Evolutionary conservation across 2,888 invertebrate species (phyloP).

Genomic region (Brenthis hecate): DNA sequence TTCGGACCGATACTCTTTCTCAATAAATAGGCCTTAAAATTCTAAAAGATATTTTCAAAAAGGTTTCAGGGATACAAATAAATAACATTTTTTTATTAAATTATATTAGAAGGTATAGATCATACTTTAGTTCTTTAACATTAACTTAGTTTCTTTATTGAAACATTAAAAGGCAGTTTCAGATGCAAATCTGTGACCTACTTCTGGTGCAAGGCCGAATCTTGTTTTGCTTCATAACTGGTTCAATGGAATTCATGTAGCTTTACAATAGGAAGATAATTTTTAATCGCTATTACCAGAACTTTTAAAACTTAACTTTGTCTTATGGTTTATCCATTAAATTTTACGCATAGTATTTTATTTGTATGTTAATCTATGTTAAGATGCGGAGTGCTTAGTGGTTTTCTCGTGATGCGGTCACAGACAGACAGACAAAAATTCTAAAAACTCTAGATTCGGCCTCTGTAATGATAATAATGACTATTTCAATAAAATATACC

Average conservation of each 20-base stretch:
- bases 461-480: too few relatives aligned
- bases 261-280: slow-evolving; percentile 16
- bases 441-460: too few relatives aligned
- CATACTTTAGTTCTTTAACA: slow-evolving; percentile 10
- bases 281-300: slow-evolving; percentile 11
- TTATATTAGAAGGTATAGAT: not conserved
- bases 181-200: slow-evolving; percentile 49
- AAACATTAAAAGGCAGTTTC: slow-evolving; percentile 40
- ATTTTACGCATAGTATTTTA: not conserved
- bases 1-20: too few relatives aligned
- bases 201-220: slow-evolving; percentile 46
- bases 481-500: too few relatives aligned
- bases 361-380: not conserved
- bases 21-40: too few relatives aligned
- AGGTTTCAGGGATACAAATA: too few relatives aligned
- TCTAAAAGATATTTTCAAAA: too few relatives aligned
- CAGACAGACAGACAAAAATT: too few relatives aligned
- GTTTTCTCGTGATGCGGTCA: too few relatives aligned
- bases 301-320: not conserved
- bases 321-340: not conserved
- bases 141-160: slow-evolving; percentile 31
- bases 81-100: too few relatives aligned
- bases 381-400: slow-evolving; percentile 40
- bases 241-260: slow-evolving; percentile 44
- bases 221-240: slow-evolving; percentile 45